Evolutionary conservation across 2,797 vertebrate genomes (phyloP).

Genomic region (Sebastes steindachneri): DNA sequence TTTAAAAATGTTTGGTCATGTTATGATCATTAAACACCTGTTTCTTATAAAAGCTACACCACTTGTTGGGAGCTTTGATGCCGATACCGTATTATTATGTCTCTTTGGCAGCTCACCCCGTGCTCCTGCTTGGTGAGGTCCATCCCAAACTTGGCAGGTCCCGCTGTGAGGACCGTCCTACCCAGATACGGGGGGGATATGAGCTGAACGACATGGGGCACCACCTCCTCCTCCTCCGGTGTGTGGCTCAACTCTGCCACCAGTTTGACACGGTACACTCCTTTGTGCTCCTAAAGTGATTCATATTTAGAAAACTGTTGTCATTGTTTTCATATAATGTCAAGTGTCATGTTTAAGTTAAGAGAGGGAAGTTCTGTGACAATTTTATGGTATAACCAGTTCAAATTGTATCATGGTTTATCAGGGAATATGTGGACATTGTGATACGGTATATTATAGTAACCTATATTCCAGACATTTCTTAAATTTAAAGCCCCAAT

Average conservation of each 20-base stretch:
- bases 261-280: constrained; percentile 81
- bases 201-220: constrained; percentile 84
- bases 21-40: neutral
- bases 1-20: neutral
- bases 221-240: constrained; percentile 77
- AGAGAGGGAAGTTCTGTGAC: neutral
- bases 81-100: neutral
- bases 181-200: constrained; percentile 87
- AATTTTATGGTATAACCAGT: neutral
- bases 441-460: neutral
- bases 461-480: neutral
- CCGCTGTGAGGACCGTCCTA: constrained; percentile 82
- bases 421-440: neutral
- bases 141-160: constrained; percentile 87
- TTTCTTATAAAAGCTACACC: neutral
- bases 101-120: constrained; percentile 68
- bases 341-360: neutral
- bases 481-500: neutral
- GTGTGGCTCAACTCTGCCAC: constrained; percentile 83
- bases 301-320: neutral
- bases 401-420: neutral
- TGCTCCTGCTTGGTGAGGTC: constrained; percentile 87
- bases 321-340: neutral
- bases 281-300: constrained; percentile 70
- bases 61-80: neutral